These are phyloP conservation scores for Lingula anatina DNA, from an alignment of 2,888 invertebrate genomes.

Conservation along the genomic window DNA sequence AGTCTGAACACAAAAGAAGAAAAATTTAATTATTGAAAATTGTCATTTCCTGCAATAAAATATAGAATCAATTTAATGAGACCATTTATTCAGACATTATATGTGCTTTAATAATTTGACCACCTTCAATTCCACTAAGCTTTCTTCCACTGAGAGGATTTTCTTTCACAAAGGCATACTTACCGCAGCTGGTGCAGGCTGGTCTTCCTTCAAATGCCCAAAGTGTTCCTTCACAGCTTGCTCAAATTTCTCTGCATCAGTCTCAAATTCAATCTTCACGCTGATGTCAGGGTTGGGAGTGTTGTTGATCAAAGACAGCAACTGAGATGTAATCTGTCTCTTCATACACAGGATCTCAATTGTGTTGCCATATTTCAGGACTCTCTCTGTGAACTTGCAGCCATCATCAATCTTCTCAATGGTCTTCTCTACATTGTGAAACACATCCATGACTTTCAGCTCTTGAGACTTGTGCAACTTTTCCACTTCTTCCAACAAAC, in stretches of 20 bases:
- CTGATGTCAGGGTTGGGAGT: conserved; percentile 76
- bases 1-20: conserved; percentile 6
- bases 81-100: too few relatives aligned
- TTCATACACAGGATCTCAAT: conserved; percentile 65
- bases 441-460: conserved; percentile 82
- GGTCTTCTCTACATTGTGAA: conserved; percentile 73
- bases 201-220: conserved; percentile 35
- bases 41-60: background rate
- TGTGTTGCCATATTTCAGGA: conserved; percentile 78
- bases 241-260: conserved; percentile 75
- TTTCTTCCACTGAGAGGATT: too few relatives aligned
- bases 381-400: conserved; percentile 74
- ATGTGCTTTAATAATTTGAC: too few relatives aligned
- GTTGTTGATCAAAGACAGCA: conserved; percentile 72
- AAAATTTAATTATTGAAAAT: background rate
- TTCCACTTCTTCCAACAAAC: conserved; percentile 55
- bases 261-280: conserved; percentile 67
- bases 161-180: too few relatives aligned
- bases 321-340: conserved; percentile 71
- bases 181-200: too few relatives aligned
- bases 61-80: too few relatives aligned
- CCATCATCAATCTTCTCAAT: conserved; percentile 81
- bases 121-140: too few relatives aligned
- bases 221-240: conserved; percentile 58
- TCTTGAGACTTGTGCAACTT: conserved; percentile 72